A percentile compares a stretch with the other conserved stretches of the same genome.
Evolutionary conservation across 2,113 vertebrate genomes (phyloP).

Genomic region (Carassius auratus): DNA sequence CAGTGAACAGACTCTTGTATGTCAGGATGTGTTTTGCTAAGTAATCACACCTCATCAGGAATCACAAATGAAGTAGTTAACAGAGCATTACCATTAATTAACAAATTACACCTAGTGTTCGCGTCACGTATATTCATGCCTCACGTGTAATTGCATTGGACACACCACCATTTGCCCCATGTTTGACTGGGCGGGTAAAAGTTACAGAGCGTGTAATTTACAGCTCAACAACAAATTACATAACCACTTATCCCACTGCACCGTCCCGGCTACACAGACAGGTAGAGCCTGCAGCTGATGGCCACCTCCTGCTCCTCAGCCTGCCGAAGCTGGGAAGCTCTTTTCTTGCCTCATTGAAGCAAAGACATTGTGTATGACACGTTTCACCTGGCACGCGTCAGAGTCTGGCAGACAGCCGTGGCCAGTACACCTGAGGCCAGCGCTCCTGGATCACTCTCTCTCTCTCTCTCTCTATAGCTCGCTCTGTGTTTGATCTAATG

Average conservation of each 20-base stretch:
- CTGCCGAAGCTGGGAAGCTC: conserved; percentile 51
- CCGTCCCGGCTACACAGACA: conserved; percentile 52
- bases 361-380: conserved; percentile 75
- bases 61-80: conserved; percentile 38
- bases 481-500: conserved; percentile 71
- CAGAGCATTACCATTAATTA: conserved; percentile 29
- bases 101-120: conserved; percentile 34
- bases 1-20: background rate
- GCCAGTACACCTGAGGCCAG: conserved; percentile 80
- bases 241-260: conserved; percentile 27
- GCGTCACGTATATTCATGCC: background rate
- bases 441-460: conserved; percentile 45
- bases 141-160: background rate
- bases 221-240: conserved; percentile 29
- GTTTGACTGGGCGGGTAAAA: conserved; percentile 27
- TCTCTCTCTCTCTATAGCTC: conserved; percentile 51
- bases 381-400: conserved; percentile 78
- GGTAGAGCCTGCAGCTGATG: conserved; percentile 72
- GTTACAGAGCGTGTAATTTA: conserved; percentile 39
- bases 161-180: conserved; percentile 12
- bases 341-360: conserved; percentile 75
- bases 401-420: conserved; percentile 69
- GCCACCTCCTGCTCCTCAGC: conserved; percentile 56
- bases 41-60: conserved; percentile 28
- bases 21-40: conserved; percentile 14